Conservation (phyloP, 1,140 invertebrate species). For the Atta texana region DNA sequence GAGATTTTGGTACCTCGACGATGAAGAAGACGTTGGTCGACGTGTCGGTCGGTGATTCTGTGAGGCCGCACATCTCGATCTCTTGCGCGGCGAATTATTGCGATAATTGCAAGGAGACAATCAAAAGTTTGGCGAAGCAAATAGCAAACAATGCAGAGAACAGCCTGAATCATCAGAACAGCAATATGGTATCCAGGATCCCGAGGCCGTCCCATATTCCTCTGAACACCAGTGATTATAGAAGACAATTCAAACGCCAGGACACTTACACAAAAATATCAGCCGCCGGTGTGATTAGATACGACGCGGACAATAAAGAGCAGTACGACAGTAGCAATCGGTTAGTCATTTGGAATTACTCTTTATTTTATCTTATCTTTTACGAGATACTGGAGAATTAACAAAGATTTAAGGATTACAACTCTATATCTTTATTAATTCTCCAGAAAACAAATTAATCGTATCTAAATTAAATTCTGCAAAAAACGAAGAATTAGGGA, state of each 20-base stretch:
- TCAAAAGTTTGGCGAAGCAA: slow-evolving; percentile 84
- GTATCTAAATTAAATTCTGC: neutral
- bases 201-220: slow-evolving; percentile 81
- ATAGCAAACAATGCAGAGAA: slow-evolving; percentile 76
- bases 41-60: slow-evolving; percentile 86
- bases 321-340: slow-evolving; percentile 79
- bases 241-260: slow-evolving; percentile 81
- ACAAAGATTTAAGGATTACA: neutral
- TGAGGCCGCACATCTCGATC: slow-evolving; percentile 86
- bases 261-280: slow-evolving; percentile 83
- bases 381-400: neutral
- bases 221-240: slow-evolving; percentile 75
- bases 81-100: slow-evolving; percentile 88
- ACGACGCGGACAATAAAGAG: slow-evolving; percentile 82
- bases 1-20: slow-evolving; percentile 85
- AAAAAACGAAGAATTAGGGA: neutral
- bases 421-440: too few species aligned
- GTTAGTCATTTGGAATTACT: slow-evolving; percentile 68
- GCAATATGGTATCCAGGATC: slow-evolving; percentile 78
- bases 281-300: slow-evolving; percentile 76
- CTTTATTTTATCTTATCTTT: neutral
- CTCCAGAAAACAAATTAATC: neutral
- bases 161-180: slow-evolving; percentile 75
- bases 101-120: slow-evolving; percentile 89
- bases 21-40: slow-evolving; percentile 85